Evolutionary conservation across 1,140 invertebrate species (phyloP).

Genomic region (Trichogramma pretiosum): DNA sequence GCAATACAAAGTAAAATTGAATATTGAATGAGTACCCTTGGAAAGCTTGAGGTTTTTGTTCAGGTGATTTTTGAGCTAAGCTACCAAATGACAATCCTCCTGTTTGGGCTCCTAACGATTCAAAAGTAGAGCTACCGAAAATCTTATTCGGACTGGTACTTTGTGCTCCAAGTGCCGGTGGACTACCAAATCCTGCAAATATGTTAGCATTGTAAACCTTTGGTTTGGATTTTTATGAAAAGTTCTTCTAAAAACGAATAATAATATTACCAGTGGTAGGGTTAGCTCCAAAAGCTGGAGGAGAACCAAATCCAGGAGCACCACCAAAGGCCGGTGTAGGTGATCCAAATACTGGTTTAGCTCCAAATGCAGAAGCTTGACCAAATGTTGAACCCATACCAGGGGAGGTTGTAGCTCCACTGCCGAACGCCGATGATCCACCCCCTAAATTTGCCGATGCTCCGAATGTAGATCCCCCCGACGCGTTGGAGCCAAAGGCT

Average conservation of each 20-base stretch:
- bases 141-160: constrained; percentile 29
- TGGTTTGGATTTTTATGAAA: no score
- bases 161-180: constrained; percentile 26
- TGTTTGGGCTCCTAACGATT: constrained; percentile 34
- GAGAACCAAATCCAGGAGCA: constrained; percentile 22
- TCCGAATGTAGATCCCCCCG: no score
- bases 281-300: constrained; percentile 20
- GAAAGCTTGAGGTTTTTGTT: constrained; percentile 33
- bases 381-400: constrained; percentile 31
- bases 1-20: background rate
- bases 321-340: constrained; percentile 24
- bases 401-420: constrained; percentile 16
- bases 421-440: constrained; percentile 11
- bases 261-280: constrained; percentile 9
- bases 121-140: constrained; percentile 36
- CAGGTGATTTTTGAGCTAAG: constrained; percentile 37
- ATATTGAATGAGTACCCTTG: constrained; percentile 27
- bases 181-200: constrained; percentile 32
- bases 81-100: constrained; percentile 38
- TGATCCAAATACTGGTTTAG: constrained; percentile 32
- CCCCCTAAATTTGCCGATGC: no score
- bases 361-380: constrained; percentile 26
- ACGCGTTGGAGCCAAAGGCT: no score
- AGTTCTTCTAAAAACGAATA: background rate
- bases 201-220: no score